These are phyloP conservation scores for Halcyon smyrnensis DNA, from an alignment of 2,797 vertebrate species.

Conservation along the genomic window DNA sequence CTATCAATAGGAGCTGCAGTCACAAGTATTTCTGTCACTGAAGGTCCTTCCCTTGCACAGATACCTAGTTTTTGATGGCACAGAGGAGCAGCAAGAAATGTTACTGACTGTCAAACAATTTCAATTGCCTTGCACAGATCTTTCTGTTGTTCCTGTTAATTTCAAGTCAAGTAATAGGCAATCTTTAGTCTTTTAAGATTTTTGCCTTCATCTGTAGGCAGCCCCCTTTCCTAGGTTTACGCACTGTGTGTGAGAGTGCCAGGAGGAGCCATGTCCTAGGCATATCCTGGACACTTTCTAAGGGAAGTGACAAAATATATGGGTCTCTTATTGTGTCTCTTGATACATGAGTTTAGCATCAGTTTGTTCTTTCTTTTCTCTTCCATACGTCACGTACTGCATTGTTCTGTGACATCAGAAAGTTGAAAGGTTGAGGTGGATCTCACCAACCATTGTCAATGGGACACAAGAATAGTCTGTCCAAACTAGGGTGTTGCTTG, in stretches of 20 bases:
- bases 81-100: not conserved
- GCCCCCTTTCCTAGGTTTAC: not conserved
- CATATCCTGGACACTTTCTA: not conserved
- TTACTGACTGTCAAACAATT: not conserved
- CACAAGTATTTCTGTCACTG: not conserved
- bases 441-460: not conserved
- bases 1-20: not conserved
- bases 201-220: not conserved
- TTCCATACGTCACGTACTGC: not conserved
- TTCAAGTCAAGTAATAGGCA: not conserved
- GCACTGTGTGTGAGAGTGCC: not conserved
- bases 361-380: not conserved
- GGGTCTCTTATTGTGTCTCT: not conserved
- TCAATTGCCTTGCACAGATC: not conserved
- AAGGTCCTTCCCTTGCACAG: not conserved
- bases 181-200: not conserved
- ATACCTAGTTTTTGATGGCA: not conserved
- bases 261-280: not conserved
- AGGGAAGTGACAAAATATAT: not conserved
- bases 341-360: not conserved
- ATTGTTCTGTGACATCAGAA: not conserved
- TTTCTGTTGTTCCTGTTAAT: not conserved
- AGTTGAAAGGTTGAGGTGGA: not conserved
- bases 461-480: not conserved
- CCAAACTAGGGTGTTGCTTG: not conserved